Conservation (phyloP, 2,888 invertebrate genomes). For the Antheraea assamensis region DNA sequence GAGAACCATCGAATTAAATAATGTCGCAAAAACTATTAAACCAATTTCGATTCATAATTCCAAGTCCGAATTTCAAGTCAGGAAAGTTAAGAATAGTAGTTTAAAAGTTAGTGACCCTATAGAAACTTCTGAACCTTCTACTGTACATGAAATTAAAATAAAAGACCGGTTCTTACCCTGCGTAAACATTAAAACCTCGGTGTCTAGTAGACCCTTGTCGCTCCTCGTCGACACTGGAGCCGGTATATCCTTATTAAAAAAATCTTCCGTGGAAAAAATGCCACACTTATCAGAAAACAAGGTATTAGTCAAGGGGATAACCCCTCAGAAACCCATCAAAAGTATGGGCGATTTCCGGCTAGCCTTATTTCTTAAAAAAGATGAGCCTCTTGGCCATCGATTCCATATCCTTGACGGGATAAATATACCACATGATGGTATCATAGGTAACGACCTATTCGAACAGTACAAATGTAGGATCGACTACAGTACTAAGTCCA, state of each 20-base stretch:
- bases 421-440: neutral
- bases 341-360: conserved; percentile 4
- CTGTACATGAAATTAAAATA: no score
- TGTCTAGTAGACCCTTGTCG: neutral
- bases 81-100: no score
- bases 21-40: neutral
- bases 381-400: neutral
- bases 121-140: no score
- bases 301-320: conserved; percentile 6
- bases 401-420: neutral
- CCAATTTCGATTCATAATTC: no score
- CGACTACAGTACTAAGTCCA: no score
- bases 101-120: no score
- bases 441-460: neutral
- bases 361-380: conserved; percentile 3
- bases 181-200: neutral
- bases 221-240: neutral
- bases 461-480: no score
- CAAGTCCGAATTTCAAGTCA: no score
- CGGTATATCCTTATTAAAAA: neutral
- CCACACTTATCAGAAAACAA: conserved; percentile 1
- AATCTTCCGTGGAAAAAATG: neutral
- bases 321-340: conserved; percentile 4
- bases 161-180: no score
- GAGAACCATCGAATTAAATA: neutral